Base-by-base conservation (phyloP, 1,140 invertebrate species). In the Drosophila nigrodunni region DNA sequence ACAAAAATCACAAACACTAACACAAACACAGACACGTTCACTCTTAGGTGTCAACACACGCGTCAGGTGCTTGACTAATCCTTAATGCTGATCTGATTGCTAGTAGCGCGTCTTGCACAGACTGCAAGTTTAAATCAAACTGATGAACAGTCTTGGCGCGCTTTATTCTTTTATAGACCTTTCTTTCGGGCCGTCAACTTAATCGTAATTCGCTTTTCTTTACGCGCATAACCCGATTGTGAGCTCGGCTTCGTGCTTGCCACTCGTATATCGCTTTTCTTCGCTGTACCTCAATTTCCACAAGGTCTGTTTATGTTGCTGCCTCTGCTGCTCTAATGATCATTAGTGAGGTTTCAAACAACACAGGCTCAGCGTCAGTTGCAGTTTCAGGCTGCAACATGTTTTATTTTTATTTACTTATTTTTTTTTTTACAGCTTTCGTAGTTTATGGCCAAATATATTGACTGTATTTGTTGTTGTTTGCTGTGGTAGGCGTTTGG, bases 81-180 rank as follows among this genome's bases (percentile, higher is more conserved):
- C 78, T 80, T 46, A 30, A 78, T 46, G 10, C 46, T 60, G 46
- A 30, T 64, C 7, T 52, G 37, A 67, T 43, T 62, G 21, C 46
- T 57, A 54, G 69, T 41, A 50, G 71, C 76, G 61, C 76, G 71
- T 72, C 76, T 83, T 67, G 80, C 80, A 62, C 72, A 77, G 69
- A 15, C 77, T 74, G 81, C 90, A 64, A 66, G 74, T 74, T 82
- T 74, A 59, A 89, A 77, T 82, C 89, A 87, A 80, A 91, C 89
- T 91, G 89, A 82, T 91, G 80, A 52, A 54, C 60, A 65, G 65
- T 50, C 77, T 82, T 87, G 81, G 82, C 77, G 85, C 65, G 82
- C 89, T 72, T 86, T 80, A 88, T 91, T 91, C 89, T 91, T 91
- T 86, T 91, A 91, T 91, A 91, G 89, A 91, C 89, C 90, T 85